Percentiles rank a stretch among this genome's conserved stretches.
Conservation (phyloP, 2,113 vertebrate species). For the Toxotes chatareus region DNA sequence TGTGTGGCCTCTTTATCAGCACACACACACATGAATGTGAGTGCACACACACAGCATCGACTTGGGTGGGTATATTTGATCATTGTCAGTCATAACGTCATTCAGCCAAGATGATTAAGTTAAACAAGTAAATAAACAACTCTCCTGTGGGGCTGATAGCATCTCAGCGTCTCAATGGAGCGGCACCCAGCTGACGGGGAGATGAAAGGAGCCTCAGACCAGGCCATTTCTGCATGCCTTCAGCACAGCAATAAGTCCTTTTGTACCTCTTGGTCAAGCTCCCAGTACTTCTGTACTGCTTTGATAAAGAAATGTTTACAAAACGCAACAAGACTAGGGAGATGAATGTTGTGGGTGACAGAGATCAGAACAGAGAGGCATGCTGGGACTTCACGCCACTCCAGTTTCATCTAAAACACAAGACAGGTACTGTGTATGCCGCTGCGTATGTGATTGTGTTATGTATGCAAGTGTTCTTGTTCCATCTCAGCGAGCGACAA, state of each 20-base stretch:
- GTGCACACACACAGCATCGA: slow-evolving; percentile 38
- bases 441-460: slow-evolving; percentile 13
- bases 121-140: slow-evolving; percentile 76
- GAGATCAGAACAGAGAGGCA: slow-evolving; percentile 59
- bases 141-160: slow-evolving; percentile 62
- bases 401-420: slow-evolving; percentile 41
- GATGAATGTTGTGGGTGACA: slow-evolving; percentile 57
- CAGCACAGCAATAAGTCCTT: slow-evolving; percentile 48
- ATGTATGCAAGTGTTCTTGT: slow-evolving; percentile 31
- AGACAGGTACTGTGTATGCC: slow-evolving; percentile 35
- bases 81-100: slow-evolving; percentile 50
- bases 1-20: slow-evolving; percentile 71
- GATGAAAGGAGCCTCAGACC: slow-evolving; percentile 66
- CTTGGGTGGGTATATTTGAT: slow-evolving; percentile 81
- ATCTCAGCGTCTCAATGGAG: slow-evolving; percentile 59
- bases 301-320: slow-evolving; percentile 67
- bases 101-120: slow-evolving; percentile 60
- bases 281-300: slow-evolving; percentile 21
- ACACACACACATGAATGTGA: background rate
- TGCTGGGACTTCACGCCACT: slow-evolving; percentile 52
- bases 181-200: slow-evolving; percentile 66
- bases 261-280: slow-evolving; percentile 63
- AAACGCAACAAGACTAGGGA: slow-evolving; percentile 53
- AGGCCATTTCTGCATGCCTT: slow-evolving; percentile 65
- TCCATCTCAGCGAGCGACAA: slow-evolving; percentile 44